Evolutionary conservation across 2,797 vertebrate genomes (phyloP).

Genomic region (Crenuchus spilurus): DNA sequence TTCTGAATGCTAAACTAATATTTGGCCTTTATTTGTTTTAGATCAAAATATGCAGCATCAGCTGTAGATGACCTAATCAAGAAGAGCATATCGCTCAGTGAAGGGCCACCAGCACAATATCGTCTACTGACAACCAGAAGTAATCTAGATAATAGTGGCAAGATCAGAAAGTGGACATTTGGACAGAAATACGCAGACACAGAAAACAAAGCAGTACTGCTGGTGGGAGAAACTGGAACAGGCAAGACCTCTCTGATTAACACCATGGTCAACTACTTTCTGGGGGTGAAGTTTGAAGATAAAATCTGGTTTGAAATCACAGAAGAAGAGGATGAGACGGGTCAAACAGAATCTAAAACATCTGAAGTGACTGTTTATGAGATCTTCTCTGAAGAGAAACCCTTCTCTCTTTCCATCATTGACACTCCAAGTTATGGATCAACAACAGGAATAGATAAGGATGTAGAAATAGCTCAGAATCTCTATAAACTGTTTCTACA

Average conservation of each 20-base stretch:
- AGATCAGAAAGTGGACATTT: constrained; percentile 35
- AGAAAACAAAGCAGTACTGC: constrained; percentile 35
- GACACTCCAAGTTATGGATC: constrained; percentile 57
- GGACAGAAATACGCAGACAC: constrained; percentile 18
- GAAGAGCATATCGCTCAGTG: background rate
- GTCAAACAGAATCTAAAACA: constrained; percentile 37
- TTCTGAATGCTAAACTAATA: too few species aligned
- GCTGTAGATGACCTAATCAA: background rate
- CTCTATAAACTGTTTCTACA: constrained; percentile 11
- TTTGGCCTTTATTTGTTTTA: background rate
- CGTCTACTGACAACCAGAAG: background rate
- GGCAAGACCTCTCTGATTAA: constrained; percentile 52
- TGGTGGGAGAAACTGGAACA: constrained; percentile 48
- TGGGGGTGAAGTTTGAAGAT: constrained; percentile 41
- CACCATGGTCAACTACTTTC: constrained; percentile 40
- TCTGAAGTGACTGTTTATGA: constrained; percentile 39
- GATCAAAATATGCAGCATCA: background rate
- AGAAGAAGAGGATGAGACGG: constrained; percentile 12
- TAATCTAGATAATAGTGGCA: background rate
- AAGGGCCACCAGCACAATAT: background rate
- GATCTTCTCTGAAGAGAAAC: constrained; percentile 25
- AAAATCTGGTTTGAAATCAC: constrained; percentile 36
- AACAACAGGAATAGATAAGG: constrained; percentile 18
- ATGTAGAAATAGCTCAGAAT: constrained; percentile 15
- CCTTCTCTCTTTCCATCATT: constrained; percentile 56